Percentiles rank a stretch among this genome's conserved stretches.
Evolutionary conservation across 2,113 vertebrate genomes (phyloP).

Genomic region (Tor tambroides): DNA sequence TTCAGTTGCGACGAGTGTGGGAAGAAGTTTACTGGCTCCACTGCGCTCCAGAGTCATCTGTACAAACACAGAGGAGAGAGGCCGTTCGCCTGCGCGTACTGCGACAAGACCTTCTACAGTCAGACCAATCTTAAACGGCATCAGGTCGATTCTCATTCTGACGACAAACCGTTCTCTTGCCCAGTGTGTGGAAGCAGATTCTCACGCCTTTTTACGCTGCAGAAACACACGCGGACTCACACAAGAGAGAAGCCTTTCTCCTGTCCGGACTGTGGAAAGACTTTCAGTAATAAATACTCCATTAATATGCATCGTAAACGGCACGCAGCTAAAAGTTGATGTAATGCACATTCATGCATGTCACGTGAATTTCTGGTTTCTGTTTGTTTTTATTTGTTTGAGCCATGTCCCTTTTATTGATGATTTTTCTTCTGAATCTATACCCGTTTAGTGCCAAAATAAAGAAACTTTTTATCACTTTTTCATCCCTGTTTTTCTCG

Average conservation of each 20-base stretch:
- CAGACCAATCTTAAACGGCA: neutral
- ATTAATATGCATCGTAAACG: neutral
- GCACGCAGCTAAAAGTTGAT: neutral
- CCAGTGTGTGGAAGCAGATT: constrained; percentile 36
- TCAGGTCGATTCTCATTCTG: neutral
- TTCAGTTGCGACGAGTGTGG: constrained; percentile 10
- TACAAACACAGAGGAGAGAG: constrained; percentile 2
- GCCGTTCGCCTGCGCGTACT: constrained; percentile 21
- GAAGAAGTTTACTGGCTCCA: neutral
- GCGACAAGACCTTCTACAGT: neutral
- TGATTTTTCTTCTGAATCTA: neutral
- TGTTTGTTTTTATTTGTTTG: neutral
- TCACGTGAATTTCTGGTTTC: neutral
- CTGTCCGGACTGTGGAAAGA: constrained; percentile 31
- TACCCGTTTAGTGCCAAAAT: neutral
- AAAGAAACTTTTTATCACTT: neutral
- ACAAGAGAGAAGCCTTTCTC: constrained; percentile 24
- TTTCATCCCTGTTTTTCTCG: neutral
- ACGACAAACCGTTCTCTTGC: neutral
- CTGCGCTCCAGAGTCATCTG: neutral
- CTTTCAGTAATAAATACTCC: constrained; percentile 4
- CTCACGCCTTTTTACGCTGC: neutral
- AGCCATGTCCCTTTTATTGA: neutral
- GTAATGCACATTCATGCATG: neutral
- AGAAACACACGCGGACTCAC: constrained; percentile 48